Conservation (phyloP, 2,113 vertebrate species). For the Catharus minimus region DNA sequence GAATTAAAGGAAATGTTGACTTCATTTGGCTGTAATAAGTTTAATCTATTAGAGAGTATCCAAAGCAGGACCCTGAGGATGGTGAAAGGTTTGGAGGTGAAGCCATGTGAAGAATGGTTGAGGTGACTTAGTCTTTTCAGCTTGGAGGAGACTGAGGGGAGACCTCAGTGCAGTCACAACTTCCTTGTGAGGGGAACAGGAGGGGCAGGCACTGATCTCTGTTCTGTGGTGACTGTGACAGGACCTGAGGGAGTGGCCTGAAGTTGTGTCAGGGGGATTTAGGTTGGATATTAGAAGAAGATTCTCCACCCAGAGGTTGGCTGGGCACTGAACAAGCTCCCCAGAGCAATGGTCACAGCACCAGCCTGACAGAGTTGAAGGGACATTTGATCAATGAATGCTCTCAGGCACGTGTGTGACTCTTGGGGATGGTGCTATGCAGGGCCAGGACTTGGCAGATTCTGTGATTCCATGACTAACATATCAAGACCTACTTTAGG, state of each 20-base stretch:
- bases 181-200: background rate
- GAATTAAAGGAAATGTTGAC: background rate
- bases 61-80: fast-evolving
- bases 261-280: fast-evolving
- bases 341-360: too few relatives aligned
- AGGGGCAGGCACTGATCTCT: background rate
- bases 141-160: background rate
- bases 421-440: background rate
- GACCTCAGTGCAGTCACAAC: too few relatives aligned
- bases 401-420: background rate
- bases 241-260: fast-evolving
- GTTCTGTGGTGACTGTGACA: too few relatives aligned
- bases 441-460: background rate
- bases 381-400: background rate
- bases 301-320: background rate
- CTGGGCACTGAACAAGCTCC: background rate
- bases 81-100: background rate
- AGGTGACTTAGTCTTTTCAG: background rate
- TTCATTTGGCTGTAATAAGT: background rate
- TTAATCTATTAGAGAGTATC: background rate
- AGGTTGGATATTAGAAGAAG: fast-evolving
- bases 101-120: background rate
- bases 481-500: background rate
- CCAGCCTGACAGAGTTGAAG: background rate
- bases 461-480: background rate